Evolutionary conservation across 2,113 vertebrate species (phyloP).

Genomic region (Astur gentilis): DNA sequence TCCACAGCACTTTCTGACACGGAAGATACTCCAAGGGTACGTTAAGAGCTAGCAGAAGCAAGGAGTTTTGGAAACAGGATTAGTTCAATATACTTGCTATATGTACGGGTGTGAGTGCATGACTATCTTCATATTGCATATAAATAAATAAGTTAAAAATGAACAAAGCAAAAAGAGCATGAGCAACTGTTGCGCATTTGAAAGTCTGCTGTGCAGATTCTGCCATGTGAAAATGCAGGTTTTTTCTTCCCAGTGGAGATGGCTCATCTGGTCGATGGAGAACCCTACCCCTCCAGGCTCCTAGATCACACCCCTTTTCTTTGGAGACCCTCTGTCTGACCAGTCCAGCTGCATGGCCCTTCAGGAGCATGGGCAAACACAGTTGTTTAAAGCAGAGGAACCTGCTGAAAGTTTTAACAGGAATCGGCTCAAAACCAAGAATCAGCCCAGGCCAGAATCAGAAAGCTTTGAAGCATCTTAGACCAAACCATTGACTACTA

Average conservation of each 20-base stretch:
- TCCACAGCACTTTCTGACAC: neutral
- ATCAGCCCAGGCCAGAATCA: neutral
- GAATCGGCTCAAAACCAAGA: neutral
- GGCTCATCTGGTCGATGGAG: no score
- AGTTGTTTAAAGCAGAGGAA: neutral
- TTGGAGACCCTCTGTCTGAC: neutral
- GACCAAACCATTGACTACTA: no score
- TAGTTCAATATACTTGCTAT: no score
- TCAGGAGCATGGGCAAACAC: no score
- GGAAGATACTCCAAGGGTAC: neutral
- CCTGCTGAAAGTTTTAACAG: neutral
- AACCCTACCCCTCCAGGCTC: no score
- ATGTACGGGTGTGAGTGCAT: fast-evolving
- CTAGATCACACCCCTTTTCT: no score
- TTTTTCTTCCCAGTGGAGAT: neutral
- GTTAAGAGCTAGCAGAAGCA: neutral
- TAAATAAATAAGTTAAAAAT: neutral
- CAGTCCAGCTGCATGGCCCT: no score
- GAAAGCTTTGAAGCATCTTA: neutral
- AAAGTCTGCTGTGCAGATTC: neutral
- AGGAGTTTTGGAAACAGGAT: neutral
- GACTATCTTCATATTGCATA: no score
- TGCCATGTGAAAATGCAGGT: neutral
- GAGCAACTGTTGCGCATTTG: neutral
- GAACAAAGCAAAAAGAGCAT: neutral